Conservation (phyloP, 2,797 vertebrate genomes). For the Dicrostonyx torquatus region DNA sequence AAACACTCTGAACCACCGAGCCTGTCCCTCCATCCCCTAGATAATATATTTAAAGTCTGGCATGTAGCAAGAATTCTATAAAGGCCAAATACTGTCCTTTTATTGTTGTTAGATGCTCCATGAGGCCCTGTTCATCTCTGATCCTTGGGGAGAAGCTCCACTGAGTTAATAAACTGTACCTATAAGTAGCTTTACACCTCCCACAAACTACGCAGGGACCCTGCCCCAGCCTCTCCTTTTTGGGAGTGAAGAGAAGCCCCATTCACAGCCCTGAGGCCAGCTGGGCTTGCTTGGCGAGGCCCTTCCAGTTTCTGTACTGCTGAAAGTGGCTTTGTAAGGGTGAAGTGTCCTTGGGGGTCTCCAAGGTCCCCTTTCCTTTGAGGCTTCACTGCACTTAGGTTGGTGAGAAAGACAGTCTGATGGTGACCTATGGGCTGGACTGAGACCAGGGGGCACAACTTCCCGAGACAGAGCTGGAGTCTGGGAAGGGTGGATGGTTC, state of each 20-base stretch:
- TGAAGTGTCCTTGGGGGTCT: slow-evolving; percentile 26
- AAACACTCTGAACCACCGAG: background rate
- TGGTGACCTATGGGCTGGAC: background rate
- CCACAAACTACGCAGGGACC: background rate
- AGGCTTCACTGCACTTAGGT: background rate
- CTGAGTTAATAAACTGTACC: no score
- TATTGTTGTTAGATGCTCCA: background rate
- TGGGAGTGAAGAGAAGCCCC: background rate
- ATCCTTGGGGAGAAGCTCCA: background rate
- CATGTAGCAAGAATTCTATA: background rate
- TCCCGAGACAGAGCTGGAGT: background rate
- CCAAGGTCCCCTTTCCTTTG: background rate
- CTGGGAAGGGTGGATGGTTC: background rate
- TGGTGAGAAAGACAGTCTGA: slow-evolving; percentile 19
- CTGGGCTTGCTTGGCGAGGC: background rate
- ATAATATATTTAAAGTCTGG: background rate
- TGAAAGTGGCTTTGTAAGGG: slow-evolving; percentile 6
- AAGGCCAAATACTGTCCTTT: background rate
- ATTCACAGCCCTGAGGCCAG: background rate
- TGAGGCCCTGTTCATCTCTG: background rate
- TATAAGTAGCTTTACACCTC: rapidly evolving
- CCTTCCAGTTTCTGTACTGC: background rate
- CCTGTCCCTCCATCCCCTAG: background rate
- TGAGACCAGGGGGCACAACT: rapidly evolving
- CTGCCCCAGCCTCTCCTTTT: background rate